Evolutionary conservation across 2,113 vertebrate species (phyloP).

Genomic region (Tupaia tana): DNA sequence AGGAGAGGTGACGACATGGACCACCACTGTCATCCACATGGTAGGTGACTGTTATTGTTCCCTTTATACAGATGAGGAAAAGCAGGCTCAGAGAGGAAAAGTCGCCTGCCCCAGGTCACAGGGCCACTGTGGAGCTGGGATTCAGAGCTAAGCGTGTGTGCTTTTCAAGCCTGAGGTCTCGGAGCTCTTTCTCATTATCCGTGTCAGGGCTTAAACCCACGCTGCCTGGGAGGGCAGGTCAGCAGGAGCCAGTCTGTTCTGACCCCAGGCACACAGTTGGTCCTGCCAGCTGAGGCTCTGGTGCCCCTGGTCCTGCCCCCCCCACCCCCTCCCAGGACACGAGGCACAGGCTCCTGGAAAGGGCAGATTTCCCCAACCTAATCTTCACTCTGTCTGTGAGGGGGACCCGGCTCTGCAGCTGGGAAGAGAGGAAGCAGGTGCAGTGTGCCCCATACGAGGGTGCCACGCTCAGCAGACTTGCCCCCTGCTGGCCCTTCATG

Average conservation of each 20-base stretch:
- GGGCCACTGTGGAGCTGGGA: not conserved
- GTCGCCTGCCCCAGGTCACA: not conserved
- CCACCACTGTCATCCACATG: fast-evolving
- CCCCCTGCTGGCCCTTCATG: not conserved
- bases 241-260: not conserved
- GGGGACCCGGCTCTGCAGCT: not conserved
- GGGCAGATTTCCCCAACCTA: not conserved
- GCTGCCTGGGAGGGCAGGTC: fast-evolving
- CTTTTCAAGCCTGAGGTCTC: not conserved
- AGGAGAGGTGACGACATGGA: not conserved
- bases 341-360: not conserved
- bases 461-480: fast-evolving
- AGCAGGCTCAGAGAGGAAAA: not conserved
- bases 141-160: not conserved
- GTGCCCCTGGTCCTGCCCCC: fast-evolving
- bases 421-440: not conserved
- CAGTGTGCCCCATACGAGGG: not conserved
- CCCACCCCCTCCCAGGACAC: not conserved
- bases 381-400: not conserved
- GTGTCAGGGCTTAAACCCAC: not conserved
- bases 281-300: not conserved
- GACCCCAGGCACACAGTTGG: not conserved
- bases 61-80: not conserved
- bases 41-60: too few species aligned
- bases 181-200: not conserved